A percentile compares a stretch with the other conserved stretches of the same genome.
These are phyloP conservation scores for Hymenochirus boettgeri DNA, from an alignment of 2,113 vertebrate species.

Conservation along the genomic window DNA sequence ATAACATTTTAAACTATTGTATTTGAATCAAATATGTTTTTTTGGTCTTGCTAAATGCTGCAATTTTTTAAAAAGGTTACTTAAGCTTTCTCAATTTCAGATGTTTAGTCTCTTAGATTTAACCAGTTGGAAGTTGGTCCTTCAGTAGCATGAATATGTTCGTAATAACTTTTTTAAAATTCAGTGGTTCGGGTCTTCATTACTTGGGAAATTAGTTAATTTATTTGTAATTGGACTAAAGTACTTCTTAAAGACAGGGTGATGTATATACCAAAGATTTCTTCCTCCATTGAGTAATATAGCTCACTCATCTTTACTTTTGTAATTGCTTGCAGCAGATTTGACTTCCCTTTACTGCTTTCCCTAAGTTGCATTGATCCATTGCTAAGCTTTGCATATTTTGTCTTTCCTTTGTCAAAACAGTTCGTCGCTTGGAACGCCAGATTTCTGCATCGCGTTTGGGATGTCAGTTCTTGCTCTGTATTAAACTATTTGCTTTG, in stretches of 20 bases:
- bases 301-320: constrained; percentile 57
- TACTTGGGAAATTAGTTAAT: too few relatives aligned
- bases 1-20: too few relatives aligned
- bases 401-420: constrained; percentile 74
- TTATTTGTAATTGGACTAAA: too few relatives aligned
- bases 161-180: too few relatives aligned
- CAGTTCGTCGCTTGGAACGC: constrained; percentile 82
- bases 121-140: too few relatives aligned
- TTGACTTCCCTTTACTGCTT: constrained; percentile 65
- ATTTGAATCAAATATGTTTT: too few relatives aligned
- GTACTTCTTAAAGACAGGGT: background rate
- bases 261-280: constrained; percentile 9
- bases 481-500: constrained; percentile 80
- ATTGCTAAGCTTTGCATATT: constrained; percentile 77
- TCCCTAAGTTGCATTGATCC: constrained; percentile 68
- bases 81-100: too few relatives aligned
- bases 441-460: constrained; percentile 74
- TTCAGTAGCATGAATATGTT: too few relatives aligned
- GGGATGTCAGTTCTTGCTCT: constrained; percentile 70
- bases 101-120: too few relatives aligned
- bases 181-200: too few relatives aligned
- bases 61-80: too few relatives aligned
- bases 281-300: constrained; percentile 15
- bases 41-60: too few relatives aligned
- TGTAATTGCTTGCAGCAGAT: constrained; percentile 46